Evolutionary conservation across 1,140 invertebrate genomes (phyloP).

Genomic region (Drosophila virilis): DNA sequence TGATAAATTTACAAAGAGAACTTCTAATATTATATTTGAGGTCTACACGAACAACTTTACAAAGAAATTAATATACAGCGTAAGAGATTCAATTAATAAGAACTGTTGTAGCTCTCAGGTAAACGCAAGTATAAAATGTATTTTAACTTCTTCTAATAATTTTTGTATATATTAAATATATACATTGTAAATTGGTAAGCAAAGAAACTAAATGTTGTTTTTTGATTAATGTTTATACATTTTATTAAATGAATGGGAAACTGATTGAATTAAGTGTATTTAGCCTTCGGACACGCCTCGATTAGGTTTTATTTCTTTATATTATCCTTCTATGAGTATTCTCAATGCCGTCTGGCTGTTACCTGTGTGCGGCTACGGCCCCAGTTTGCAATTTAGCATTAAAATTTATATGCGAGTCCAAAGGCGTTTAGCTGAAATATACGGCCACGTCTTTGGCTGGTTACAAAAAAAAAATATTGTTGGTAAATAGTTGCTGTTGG

Average conservation of each 20-base stretch:
- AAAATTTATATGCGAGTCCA: constrained; percentile 75
- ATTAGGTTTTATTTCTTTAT: not conserved
- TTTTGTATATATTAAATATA: too few species aligned
- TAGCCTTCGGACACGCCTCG: not conserved
- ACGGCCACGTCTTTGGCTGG: constrained; percentile 49
- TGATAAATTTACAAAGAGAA: not conserved
- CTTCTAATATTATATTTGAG: not conserved
- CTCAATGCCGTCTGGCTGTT: constrained; percentile 20
- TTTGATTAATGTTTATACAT: too few species aligned
- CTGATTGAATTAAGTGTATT: not conserved
- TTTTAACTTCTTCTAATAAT: too few species aligned
- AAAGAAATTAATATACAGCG: too few species aligned
- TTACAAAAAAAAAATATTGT: constrained; percentile 62
- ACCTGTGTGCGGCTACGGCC: constrained; percentile 21
- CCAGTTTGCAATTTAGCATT: constrained; percentile 75
- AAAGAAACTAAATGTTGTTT: too few species aligned
- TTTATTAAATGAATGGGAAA: too few species aligned
- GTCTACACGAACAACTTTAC: too few species aligned
- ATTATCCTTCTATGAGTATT: constrained; percentile 6
- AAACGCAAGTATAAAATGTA: too few species aligned
- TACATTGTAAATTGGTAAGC: too few species aligned
- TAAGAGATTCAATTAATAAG: too few species aligned
- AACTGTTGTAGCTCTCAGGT: too few species aligned
- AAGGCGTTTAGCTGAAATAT: constrained; percentile 75
- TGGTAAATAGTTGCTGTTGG: constrained; percentile 70